Evolutionary conservation across 2,797 vertebrate species (phyloP), one percentile per base, ranked within the genome.

Genomic region (Myioborus melanocephalus): DNA sequence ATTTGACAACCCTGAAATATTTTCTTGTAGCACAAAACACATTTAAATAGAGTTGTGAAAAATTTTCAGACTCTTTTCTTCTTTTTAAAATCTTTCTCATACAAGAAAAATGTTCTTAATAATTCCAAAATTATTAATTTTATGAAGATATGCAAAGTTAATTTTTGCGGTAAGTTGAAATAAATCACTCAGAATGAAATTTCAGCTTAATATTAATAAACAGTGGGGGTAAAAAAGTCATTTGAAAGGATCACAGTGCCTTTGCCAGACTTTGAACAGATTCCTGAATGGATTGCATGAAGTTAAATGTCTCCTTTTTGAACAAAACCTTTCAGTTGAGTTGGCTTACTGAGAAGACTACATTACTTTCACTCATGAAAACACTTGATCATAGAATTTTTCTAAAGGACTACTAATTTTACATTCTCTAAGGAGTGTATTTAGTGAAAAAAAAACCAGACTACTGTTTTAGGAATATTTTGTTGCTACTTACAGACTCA

Each of bases 211-310:
- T 63, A n/a, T 28, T 73, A 71, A 43, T 35, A 70, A 83, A 59
- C 1, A 24, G 0, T 28, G 6, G 12, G 12, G 6, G 2, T 0
- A 19, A 43, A 34, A 28, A 37, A 11, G 1, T 9, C 3, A 75
- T 80, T 41, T 34, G 17, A 87, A 83, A 84, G 2, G 4, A 73
- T 70, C 14, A 43, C 41, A 68, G 70, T 77, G 7, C 5, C 13
- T 63, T 66, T 83, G 10, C 47, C 71, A 60, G 30, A 35, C 69
- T 84, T 82, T 78, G 3, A 79, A 75, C 10, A 72, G 23, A 37
- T 68, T 87, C 37, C 28, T 80, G 37, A 91, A 87, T 30, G 3
- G 12, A 55, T 30, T 47, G 8, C 44, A 61, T 7, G 19, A 35
- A 73, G 4, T 17, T 53, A 57, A 87, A 83, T 19, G 4, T 37